phyloP scores from a whole-genome alignment of 2,888 invertebrate species.

The Drosophila diplacantha region DNA sequence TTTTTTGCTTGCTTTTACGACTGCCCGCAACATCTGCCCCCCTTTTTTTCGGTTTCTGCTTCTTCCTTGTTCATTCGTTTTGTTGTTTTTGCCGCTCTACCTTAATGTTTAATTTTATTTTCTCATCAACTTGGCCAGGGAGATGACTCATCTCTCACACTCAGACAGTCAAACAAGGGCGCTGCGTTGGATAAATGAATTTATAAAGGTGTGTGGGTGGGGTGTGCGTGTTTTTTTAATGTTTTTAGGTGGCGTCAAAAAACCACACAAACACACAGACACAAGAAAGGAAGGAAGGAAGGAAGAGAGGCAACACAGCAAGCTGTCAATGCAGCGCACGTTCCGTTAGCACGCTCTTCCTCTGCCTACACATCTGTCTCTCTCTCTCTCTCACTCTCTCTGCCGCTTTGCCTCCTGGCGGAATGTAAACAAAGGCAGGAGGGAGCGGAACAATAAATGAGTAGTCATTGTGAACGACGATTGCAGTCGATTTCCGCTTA shows the following conservation, averaged over 20 bases:
- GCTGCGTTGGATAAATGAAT: slow-evolving; percentile 5
- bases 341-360: slow-evolving; percentile 26
- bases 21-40: slow-evolving; percentile 19
- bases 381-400: neutral
- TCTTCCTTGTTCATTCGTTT: slow-evolving; percentile 2
- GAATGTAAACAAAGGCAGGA: slow-evolving; percentile 37
- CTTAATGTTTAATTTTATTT: slow-evolving; percentile 54
- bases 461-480: slow-evolving; percentile 24
- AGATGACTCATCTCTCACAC: slow-evolving; percentile 30
- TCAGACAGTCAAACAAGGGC: slow-evolving; percentile 8
- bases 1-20: slow-evolving; percentile 7
- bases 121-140: slow-evolving; percentile 37
- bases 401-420: slow-evolving; percentile 10
- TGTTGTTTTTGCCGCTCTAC: slow-evolving; percentile 8
- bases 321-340: slow-evolving; percentile 33
- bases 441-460: slow-evolving; percentile 14
- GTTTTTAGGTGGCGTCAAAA: slow-evolving; percentile 24
- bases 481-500: slow-evolving; percentile 6
- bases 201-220: slow-evolving; percentile 19
- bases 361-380: no score
- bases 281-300: slow-evolving; percentile 1
- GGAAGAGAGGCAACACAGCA: slow-evolving; percentile 37
- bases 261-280: neutral
- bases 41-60: slow-evolving; percentile 8
- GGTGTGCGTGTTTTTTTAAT: slow-evolving; percentile 24